Conservation (phyloP, 2,888 invertebrate genomes). For the Aricia artaxerxes region DNA sequence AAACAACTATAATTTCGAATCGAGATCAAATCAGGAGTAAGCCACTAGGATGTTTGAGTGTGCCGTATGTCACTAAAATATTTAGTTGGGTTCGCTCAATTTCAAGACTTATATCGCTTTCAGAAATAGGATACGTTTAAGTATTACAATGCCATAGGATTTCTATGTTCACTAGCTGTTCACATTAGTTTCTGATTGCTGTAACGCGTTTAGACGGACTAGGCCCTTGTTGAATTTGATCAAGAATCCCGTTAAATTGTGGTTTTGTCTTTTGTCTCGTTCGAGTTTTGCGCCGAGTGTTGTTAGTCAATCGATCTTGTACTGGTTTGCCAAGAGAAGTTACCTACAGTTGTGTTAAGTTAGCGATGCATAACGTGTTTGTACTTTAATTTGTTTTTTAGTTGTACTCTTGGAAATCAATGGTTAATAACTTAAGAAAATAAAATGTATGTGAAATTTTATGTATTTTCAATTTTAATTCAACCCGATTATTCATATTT, state of each 20-base stretch:
- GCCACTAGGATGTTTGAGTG: slow-evolving; percentile 60
- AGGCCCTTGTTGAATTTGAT: slow-evolving; percentile 71
- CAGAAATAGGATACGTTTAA: slow-evolving; percentile 70
- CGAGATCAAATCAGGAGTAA: slow-evolving; percentile 25
- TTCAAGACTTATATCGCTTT: slow-evolving; percentile 75
- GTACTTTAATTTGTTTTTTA: slow-evolving; percentile 81
- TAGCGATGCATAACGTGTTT: slow-evolving; percentile 80
- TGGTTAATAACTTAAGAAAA: slow-evolving; percentile 81
- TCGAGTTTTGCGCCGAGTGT: slow-evolving; percentile 73
- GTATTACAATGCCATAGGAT: slow-evolving; percentile 69
- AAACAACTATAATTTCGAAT: slow-evolving; percentile 13
- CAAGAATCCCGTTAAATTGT: slow-evolving; percentile 51
- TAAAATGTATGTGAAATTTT: slow-evolving; percentile 79
- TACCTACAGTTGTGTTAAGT: slow-evolving; percentile 80
- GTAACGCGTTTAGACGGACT: slow-evolving; percentile 67
- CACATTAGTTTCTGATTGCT: slow-evolving; percentile 71
- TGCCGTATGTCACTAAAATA: slow-evolving; percentile 65
- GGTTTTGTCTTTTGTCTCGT: slow-evolving; percentile 56
- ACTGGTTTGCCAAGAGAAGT: slow-evolving; percentile 80
- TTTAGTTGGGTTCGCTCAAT: slow-evolving; percentile 78
- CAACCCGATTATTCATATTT: background rate
- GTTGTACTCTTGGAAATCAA: slow-evolving; percentile 81
- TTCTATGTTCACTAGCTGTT: slow-evolving; percentile 69
- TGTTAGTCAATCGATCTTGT: slow-evolving; percentile 71
- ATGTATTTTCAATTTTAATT: slow-evolving; percentile 45